These are phyloP conservation scores for Eriocheir sinensis DNA, from an alignment of 1,140 invertebrate genomes.

Conservation along the genomic window DNA sequence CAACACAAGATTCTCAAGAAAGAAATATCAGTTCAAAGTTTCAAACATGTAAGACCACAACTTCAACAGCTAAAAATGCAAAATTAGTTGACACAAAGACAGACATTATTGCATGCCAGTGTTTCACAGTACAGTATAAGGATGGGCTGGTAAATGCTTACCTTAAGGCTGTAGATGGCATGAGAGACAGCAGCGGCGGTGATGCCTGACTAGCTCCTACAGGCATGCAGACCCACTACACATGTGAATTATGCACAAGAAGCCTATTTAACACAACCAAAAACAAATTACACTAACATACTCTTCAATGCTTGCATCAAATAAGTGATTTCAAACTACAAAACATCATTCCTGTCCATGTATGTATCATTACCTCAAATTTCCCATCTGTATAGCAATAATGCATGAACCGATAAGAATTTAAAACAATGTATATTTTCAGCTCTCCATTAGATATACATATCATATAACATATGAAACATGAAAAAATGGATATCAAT, in stretches of 20 bases:
- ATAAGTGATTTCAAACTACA: not conserved
- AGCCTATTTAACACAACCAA: not conserved
- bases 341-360: not conserved
- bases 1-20: constrained; percentile 9
- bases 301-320: not conserved
- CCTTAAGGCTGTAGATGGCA: not conserved
- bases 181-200: not conserved
- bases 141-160: not conserved
- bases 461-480: not conserved
- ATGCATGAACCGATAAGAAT: not conserved
- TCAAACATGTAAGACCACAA: too few relatives aligned
- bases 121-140: not conserved
- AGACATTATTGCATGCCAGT: not conserved
- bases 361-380: not conserved
- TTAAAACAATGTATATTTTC: not conserved
- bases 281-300: not conserved
- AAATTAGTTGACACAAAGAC: not conserved
- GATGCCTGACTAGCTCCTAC: not conserved
- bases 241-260: not conserved
- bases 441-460: not conserved
- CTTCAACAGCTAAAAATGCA: not conserved
- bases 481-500: too few relatives aligned
- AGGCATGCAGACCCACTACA: not conserved
- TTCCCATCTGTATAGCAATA: not conserved
- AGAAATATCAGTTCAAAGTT: not conserved